Conservation (phyloP, 2,888 invertebrate species). For the Drosophila vallismaia region DNA sequence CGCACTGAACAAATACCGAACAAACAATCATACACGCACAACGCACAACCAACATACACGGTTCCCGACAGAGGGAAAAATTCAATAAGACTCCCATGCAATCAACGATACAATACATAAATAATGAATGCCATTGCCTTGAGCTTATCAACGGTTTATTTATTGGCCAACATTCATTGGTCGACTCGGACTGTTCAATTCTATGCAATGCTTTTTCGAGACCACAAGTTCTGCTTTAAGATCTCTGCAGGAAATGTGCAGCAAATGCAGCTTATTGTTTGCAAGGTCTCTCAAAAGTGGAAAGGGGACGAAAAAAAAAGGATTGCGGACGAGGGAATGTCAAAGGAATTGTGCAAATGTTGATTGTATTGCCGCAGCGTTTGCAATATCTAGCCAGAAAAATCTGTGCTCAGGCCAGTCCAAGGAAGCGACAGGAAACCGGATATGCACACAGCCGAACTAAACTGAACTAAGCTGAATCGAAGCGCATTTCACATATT, state of each 20-base stretch:
- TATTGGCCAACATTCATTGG: conserved; percentile 57
- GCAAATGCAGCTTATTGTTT: conserved; percentile 71
- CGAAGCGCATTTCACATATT: conserved; percentile 55
- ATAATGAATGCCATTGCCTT: conserved; percentile 76
- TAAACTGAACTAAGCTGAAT: conserved; percentile 18
- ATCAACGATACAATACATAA: conserved; percentile 72
- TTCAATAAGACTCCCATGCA: conserved; percentile 58
- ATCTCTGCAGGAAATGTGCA: conserved; percentile 37
- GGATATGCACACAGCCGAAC: conserved; percentile 56
- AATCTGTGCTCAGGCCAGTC: conserved; percentile 29
- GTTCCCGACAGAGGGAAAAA: conserved; percentile 22
- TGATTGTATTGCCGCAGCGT: conserved; percentile 64
- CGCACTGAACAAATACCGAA: conserved; percentile 39
- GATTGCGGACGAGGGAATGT: conserved; percentile 46
- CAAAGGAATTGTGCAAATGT: conserved; percentile 74
- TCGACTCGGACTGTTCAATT: conserved; percentile 6
- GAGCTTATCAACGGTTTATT: conserved; percentile 76
- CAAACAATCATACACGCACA: conserved; percentile 41
- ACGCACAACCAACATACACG: conserved; percentile 9
- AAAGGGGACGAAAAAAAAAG: background rate
- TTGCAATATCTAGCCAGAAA: conserved; percentile 50
- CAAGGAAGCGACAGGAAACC: conserved; percentile 50
- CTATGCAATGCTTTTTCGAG: background rate
- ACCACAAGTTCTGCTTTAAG: conserved; percentile 50
- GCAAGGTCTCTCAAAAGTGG: conserved; percentile 21